Conservation (phyloP, 2,797 vertebrate species). For the Enteromius mattozi region DNA sequence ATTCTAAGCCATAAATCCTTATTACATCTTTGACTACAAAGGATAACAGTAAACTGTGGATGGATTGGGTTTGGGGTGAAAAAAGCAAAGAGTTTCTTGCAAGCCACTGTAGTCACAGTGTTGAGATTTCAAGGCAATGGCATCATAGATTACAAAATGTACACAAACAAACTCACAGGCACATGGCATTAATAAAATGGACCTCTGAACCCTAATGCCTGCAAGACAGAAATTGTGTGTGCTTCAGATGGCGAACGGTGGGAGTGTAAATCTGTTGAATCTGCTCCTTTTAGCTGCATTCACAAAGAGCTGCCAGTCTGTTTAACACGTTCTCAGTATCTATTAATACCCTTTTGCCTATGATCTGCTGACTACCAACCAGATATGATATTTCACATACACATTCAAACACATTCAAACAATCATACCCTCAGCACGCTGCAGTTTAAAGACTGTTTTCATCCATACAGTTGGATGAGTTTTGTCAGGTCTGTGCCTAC, state of each 20-base stretch:
- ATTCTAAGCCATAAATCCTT: conserved; percentile 36
- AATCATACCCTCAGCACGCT: neutral
- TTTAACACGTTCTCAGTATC: conserved; percentile 62
- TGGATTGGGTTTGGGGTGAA: neutral
- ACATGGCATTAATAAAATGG: conserved; percentile 58
- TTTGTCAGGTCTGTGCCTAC: neutral
- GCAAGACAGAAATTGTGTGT: conserved; percentile 35
- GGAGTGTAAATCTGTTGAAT: conserved; percentile 48
- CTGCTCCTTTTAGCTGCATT: conserved; percentile 69
- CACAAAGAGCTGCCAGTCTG: conserved; percentile 65
- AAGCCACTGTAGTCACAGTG: neutral
- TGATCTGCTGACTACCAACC: conserved; percentile 69
- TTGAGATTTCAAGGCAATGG: conserved; percentile 21
- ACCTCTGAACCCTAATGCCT: conserved; percentile 59
- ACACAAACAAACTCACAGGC: conserved; percentile 50
- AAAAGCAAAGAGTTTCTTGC: neutral
- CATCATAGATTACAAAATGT: conserved; percentile 24
- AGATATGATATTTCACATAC: conserved; percentile 71
- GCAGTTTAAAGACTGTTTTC: neutral
- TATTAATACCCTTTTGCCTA: conserved; percentile 69
- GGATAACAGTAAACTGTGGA: conserved; percentile 45
- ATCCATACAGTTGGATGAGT: neutral
- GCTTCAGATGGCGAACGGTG: conserved; percentile 18
- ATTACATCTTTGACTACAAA: conserved; percentile 36
- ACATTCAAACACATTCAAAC: conserved; percentile 33